Evolutionary conservation across 2,113 vertebrate genomes (phyloP).

Genomic region (Sinosuthora webbiana): DNA sequence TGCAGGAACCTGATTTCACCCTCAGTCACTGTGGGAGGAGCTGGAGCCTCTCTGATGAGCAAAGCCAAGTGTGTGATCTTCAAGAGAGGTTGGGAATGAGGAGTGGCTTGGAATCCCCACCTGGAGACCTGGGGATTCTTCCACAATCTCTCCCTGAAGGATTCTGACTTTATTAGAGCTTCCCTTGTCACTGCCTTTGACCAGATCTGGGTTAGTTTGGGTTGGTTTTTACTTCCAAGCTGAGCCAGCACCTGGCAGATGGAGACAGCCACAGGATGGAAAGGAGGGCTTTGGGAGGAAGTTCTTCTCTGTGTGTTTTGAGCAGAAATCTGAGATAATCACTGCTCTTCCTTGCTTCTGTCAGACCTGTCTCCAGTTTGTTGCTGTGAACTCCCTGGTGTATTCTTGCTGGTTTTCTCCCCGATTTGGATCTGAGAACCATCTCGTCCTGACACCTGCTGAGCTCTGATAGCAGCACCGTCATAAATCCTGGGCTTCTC

Average conservation of each 20-base stretch:
- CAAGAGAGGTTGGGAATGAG: fast-evolving
- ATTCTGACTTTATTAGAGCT: background rate
- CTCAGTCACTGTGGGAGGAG: too few species aligned
- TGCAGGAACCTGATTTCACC: background rate
- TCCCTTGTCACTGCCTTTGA: fast-evolving
- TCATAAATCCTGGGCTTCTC: constrained; percentile 28
- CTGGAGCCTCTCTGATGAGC: background rate
- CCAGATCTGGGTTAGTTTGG: background rate
- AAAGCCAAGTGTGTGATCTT: background rate
- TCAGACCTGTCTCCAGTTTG: constrained; percentile 21
- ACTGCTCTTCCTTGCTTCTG: background rate
- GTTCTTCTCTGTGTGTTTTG: background rate
- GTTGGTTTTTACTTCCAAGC: background rate
- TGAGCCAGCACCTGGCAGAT: background rate
- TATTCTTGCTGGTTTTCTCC: background rate
- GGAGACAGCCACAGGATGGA: background rate
- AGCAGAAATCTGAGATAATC: constrained; percentile 1
- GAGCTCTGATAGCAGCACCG: constrained; percentile 7
- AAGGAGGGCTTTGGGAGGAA: background rate
- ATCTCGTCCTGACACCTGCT: constrained; percentile 27
- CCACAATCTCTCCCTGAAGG: background rate
- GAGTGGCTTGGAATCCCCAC: background rate
- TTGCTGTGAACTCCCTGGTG: background rate
- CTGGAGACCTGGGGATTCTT: background rate
- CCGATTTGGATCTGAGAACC: background rate